phyloP scores from a whole-genome alignment of 2,888 invertebrate genomes.

The Poecilus cupreus region DNA sequence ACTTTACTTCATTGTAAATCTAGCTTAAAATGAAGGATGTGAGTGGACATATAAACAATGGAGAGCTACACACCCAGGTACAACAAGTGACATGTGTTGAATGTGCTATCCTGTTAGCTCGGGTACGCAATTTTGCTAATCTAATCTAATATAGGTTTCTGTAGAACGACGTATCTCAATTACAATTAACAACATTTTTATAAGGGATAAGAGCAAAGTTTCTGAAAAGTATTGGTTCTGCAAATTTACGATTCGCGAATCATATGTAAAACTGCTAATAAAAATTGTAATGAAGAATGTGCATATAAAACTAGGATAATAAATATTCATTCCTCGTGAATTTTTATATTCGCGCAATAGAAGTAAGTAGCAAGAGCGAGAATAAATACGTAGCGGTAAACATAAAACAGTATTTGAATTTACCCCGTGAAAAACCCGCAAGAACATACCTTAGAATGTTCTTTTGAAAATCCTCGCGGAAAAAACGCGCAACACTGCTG shows the following conservation, averaged over 20 bases:
- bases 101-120: too few species aligned
- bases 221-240: neutral
- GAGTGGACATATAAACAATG: too few species aligned
- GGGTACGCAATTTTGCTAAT: too few species aligned
- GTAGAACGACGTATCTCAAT: too few species aligned
- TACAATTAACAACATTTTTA: too few species aligned
- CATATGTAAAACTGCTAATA: constrained; percentile 28
- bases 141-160: too few species aligned
- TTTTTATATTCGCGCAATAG: neutral
- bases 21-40: too few species aligned
- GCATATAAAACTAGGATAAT: constrained; percentile 20
- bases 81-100: too few species aligned
- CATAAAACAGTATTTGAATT: constrained; percentile 60
- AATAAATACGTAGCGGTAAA: constrained; percentile 38
- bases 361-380: constrained; percentile 30
- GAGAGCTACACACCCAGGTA: too few species aligned
- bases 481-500: constrained; percentile 57
- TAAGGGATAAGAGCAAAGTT: too few species aligned
- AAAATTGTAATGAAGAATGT: constrained; percentile 32
- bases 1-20: too few species aligned
- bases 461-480: constrained; percentile 48
- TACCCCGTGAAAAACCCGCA: constrained; percentile 57
- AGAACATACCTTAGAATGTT: constrained; percentile 53
- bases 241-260: neutral
- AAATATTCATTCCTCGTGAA: constrained; percentile 23